Percentiles rank a stretch among this genome's conserved stretches.
These are phyloP conservation scores for Periplaneta americana DNA, from an alignment of 1,140 invertebrate genomes.

Conservation along the genomic window DNA sequence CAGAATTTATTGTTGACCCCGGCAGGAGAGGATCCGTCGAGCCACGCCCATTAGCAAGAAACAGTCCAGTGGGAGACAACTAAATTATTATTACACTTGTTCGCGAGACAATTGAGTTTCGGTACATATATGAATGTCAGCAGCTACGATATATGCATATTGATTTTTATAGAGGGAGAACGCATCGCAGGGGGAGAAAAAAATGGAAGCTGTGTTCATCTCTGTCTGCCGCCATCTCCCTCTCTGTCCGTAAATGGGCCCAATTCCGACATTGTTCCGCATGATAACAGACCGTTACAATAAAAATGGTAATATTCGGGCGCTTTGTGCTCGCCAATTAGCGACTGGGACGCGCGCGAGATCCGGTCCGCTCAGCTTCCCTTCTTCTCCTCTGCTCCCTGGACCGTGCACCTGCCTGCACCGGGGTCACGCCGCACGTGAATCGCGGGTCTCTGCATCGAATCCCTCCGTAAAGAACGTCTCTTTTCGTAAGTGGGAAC, in stretches of 20 bases:
- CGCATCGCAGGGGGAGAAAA: not conserved
- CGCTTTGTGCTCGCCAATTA: constrained; percentile 9
- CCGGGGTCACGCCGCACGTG: not conserved
- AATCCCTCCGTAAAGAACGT: too few relatives aligned
- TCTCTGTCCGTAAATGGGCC: constrained; percentile 6
- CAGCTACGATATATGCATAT: constrained; percentile 7
- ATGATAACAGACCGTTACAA: constrained; percentile 15
- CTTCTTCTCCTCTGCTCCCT: not conserved
- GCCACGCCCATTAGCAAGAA: not conserved
- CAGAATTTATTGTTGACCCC: not conserved
- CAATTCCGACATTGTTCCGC: constrained; percentile 18
- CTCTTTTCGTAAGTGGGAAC: too few relatives aligned
- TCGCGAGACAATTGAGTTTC: constrained; percentile 10
- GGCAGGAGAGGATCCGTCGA: not conserved
- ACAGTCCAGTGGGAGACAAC: not conserved
- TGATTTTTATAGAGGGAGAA: constrained; percentile 10
- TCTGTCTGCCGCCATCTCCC: not conserved
- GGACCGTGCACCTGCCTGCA: not conserved
- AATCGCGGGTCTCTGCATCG: not conserved
- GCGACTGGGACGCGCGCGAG: not conserved
- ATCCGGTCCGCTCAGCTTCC: constrained; percentile 1
- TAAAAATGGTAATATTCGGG: constrained; percentile 17
- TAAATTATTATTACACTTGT: constrained; percentile 9
- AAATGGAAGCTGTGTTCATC: not conserved
- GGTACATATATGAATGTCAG: constrained; percentile 7